Evolutionary conservation across 2,888 invertebrate species (phyloP).

Genomic region (Tenthredo scrophulariae): DNA sequence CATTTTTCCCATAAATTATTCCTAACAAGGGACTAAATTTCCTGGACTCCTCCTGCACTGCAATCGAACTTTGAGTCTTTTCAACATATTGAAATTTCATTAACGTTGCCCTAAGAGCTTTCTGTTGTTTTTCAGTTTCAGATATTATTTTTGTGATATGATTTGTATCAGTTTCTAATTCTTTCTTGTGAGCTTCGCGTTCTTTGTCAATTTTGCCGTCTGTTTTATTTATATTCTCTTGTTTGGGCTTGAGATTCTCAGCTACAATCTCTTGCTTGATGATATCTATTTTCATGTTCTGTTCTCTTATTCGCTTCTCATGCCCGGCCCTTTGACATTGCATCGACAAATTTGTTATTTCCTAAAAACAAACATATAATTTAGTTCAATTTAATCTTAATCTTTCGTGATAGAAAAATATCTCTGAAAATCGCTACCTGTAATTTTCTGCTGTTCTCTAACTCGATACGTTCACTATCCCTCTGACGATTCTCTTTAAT

Average conservation of each 20-base stretch:
- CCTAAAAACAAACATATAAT: neutral
- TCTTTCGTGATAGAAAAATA: neutral
- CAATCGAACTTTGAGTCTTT: neutral
- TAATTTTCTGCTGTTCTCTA: constrained; percentile 7
- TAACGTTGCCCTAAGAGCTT: neutral
- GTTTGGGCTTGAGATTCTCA: neutral
- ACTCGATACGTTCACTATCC: neutral
- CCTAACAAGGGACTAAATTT: constrained; percentile 3
- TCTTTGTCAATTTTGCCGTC: neutral
- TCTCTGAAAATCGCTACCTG: neutral
- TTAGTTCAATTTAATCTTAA: neutral
- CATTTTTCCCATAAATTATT: neutral
- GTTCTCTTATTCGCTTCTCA: neutral
- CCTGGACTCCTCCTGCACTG: neutral
- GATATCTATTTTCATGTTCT: neutral
- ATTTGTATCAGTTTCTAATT: constrained; percentile 56
- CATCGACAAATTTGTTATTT: neutral
- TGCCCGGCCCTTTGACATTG: constrained; percentile 2
- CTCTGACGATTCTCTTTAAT: neutral
- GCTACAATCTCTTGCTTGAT: neutral
- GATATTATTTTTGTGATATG: constrained; percentile 47
- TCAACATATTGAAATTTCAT: neutral
- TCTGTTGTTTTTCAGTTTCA: neutral
- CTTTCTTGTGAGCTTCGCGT: constrained; percentile 32
- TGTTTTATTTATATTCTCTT: neutral